phyloP scores from a whole-genome alignment of 2,888 invertebrate species.

The Drosophila prostipennis region DNA sequence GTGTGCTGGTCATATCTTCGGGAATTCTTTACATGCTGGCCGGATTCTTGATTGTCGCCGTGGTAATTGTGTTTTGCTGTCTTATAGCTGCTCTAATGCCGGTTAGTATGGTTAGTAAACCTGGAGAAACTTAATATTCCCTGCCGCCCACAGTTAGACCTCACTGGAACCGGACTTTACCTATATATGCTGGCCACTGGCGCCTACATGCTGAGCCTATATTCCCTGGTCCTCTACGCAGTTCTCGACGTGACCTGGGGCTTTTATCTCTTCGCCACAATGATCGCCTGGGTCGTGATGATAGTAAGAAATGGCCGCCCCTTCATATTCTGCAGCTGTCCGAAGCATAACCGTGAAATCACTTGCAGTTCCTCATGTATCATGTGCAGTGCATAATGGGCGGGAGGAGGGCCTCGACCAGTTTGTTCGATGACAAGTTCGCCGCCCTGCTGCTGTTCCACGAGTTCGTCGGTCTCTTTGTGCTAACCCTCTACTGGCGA shows the following conservation, averaged over 20 bases:
- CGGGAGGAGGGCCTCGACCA: constrained; percentile 18
- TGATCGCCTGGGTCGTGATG: constrained; percentile 40
- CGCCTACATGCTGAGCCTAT: constrained; percentile 45
- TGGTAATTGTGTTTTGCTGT: constrained; percentile 20
- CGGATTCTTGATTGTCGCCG: constrained; percentile 22
- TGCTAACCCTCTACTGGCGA: constrained; percentile 53
- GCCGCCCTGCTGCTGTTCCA: constrained; percentile 60
- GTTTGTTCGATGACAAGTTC: constrained; percentile 49
- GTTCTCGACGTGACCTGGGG: constrained; percentile 15
- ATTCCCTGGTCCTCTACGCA: constrained; percentile 13
- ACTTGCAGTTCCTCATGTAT: constrained; percentile 64
- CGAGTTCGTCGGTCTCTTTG: constrained; percentile 58
- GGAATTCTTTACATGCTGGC: constrained; percentile 5
- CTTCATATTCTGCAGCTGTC: not conserved
- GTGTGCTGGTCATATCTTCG: constrained; percentile 17
- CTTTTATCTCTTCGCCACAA: constrained; percentile 29
- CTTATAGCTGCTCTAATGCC: constrained; percentile 17
- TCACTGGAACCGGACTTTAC: constrained; percentile 36
- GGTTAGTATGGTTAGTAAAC: constrained; percentile 38
- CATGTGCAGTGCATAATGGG: constrained; percentile 63
- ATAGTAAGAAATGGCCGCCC: constrained; percentile 47
- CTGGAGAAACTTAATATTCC: too few relatives aligned
- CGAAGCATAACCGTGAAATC: constrained; percentile 35
- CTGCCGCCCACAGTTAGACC: constrained; percentile 39
- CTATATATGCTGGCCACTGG: constrained; percentile 31